Conservation (phyloP, 2,888 invertebrate species). For the Agrotis exclamationis region DNA sequence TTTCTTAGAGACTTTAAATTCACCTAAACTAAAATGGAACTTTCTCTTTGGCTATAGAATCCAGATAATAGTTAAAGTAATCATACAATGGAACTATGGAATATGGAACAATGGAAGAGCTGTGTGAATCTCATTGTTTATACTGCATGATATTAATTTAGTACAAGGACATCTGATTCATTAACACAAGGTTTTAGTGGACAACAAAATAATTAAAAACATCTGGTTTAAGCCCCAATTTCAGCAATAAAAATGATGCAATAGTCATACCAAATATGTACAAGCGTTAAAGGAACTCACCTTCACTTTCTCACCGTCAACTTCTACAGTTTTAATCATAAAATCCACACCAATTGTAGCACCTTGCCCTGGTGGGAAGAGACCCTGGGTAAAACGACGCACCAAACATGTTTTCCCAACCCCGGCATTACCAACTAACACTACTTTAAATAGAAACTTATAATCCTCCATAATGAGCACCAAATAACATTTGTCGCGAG, state of each 20-base stretch:
- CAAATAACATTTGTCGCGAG: conserved; percentile 81
- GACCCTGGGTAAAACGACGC: conserved; percentile 98
- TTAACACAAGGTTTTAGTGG: neutral
- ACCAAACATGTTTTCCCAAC: conserved; percentile 99
- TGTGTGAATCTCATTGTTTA: conserved; percentile 22
- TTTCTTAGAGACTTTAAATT: neutral
- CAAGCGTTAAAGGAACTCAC: conserved; percentile 84
- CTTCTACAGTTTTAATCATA: conserved; percentile 99
- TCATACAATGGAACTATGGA: neutral
- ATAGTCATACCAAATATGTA: conserved; percentile 69
- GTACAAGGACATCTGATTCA: conserved; percentile 36
- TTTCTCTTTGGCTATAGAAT: conserved; percentile 22
- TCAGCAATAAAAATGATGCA: conserved; percentile 69
- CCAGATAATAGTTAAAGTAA: neutral
- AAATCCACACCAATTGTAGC: conserved; percentile 99
- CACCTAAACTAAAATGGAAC: conserved; percentile 6
- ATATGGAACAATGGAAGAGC: neutral
- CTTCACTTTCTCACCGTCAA: conserved; percentile 98
- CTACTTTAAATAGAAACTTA: conserved; percentile 99
- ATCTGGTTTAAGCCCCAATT: conserved; percentile 13
- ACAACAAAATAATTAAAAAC: conserved; percentile 19
- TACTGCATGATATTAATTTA: conserved; percentile 17
- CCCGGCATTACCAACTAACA: conserved; percentile 99
- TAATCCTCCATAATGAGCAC: conserved; percentile 97
- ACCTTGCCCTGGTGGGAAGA: conserved; percentile 99